Evolutionary conservation across 2,888 invertebrate genomes (phyloP).

Genomic region (Dynastes tityus): DNA sequence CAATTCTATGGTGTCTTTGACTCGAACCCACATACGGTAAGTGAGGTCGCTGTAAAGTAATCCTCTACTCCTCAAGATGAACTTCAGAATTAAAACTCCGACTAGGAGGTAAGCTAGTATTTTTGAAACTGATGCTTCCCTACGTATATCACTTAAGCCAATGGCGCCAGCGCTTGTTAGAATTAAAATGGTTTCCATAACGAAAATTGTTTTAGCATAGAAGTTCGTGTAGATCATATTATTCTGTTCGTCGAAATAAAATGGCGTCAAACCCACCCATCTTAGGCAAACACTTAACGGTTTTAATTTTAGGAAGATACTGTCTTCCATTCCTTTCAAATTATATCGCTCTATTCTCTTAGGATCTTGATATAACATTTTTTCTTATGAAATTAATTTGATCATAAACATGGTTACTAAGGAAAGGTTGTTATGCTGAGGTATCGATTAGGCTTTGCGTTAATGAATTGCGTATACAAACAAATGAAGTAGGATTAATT

Average conservation of each 20-base stretch:
- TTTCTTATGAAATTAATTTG: no score
- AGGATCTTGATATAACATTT: no score
- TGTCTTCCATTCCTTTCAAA: neutral
- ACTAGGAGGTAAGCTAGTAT: neutral
- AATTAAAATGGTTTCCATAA: neutral
- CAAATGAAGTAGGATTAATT: no score
- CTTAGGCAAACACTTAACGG: neutral
- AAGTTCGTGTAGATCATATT: conserved; percentile 3
- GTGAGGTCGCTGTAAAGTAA: neutral
- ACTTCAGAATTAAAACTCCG: neutral
- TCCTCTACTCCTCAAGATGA: neutral
- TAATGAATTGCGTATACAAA: no score
- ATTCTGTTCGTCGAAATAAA: conserved; percentile 22
- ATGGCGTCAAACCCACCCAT: conserved; percentile 9
- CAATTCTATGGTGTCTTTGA: conserved; percentile 9
- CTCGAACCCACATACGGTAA: neutral
- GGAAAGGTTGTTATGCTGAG: no score
- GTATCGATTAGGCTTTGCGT: no score
- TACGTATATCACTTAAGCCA: neutral
- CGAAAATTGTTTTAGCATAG: neutral
- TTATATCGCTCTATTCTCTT: no score
- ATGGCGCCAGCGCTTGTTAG: neutral
- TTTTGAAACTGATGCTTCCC: neutral
- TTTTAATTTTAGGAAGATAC: conserved; percentile 1
- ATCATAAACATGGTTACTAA: no score